Base-by-base conservation (phyloP, 2,797 vertebrate species). In the Cichlasoma orientale region DNA sequence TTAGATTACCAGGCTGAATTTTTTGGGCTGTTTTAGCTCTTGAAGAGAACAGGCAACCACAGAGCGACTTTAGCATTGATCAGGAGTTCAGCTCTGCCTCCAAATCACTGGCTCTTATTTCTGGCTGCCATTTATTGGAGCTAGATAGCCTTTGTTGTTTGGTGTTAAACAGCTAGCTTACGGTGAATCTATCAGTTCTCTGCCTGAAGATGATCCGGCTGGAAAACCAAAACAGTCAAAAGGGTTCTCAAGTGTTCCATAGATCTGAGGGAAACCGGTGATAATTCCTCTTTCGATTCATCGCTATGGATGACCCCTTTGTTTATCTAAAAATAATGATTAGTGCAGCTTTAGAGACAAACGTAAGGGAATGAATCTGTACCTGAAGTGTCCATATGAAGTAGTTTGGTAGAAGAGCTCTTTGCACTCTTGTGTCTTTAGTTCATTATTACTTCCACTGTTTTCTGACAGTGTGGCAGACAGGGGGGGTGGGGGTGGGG, bases 401-500 rank as follows among this genome's bases (percentile, higher is more conserved):
- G 38, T 27, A 47, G 50, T n/a, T 52, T 9, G 50, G 19, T 52
- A 52, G 8, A 52, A 52, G 19, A 52, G 16, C 41, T 66, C 47
- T 66, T 66, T 47, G 41, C 41, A 66, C 41, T 29, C 9, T 3
- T 27, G 4, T 66, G 38, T 47, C 23, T 66, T 66, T 66, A 19
- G 38, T 66, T 66, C 38, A 47, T 66, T 41, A 19, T 47, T 19
- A 25, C 25, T 66, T 66, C 38, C 12, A 47, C 23, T 66, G 9
- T 66, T 27, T 44, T 66, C 3, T 81, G 83, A 72, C 74, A 56
- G 72, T 79, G 33, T 54, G 72, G 79, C 72, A 66, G 74, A 66
- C 72, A 63, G 72, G 52, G 72, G 4, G 47, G 58, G 77, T 41
- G 53, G 3, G 4, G 59, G 14, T 55, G 16, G 27, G 68, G 14